A percentile compares a stretch with the other conserved stretches of the same genome.
Evolutionary conservation across 1,140 invertebrate species (phyloP).

Genomic region (Philaenus spumarius): DNA sequence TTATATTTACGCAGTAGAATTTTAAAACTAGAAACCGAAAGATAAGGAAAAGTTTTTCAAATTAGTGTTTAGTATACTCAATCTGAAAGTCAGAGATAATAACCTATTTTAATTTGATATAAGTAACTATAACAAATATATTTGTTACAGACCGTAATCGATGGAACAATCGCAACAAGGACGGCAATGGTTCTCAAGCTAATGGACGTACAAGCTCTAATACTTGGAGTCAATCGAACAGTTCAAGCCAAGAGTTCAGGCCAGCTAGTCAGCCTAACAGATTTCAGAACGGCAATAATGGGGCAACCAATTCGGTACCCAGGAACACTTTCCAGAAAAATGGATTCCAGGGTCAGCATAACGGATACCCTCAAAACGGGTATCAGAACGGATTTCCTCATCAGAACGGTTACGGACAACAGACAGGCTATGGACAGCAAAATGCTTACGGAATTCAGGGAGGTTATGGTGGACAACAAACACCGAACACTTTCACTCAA

Average conservation of each 20-base stretch:
- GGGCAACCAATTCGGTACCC: not conserved
- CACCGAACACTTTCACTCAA: slow-evolving; percentile 17
- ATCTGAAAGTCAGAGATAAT: no score
- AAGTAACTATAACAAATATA: not conserved
- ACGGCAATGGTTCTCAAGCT: not conserved
- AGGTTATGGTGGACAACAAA: slow-evolving; percentile 24
- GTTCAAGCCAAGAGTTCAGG: slow-evolving; percentile 3
- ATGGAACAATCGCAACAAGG: slow-evolving; percentile 22
- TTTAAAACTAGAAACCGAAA: no score
- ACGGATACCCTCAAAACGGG: not conserved
- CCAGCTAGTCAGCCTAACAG: slow-evolving; percentile 5
- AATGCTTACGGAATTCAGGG: slow-evolving; percentile 24
- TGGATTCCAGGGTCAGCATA: slow-evolving; percentile 1
- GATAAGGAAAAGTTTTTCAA: no score
- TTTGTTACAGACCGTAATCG: slow-evolving; percentile 20
- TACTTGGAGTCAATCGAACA: slow-evolving; percentile 14
- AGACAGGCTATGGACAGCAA: not conserved
- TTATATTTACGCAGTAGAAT: no score
- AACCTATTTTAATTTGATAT: no score
- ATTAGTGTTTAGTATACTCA: no score
- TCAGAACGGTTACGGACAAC: slow-evolving; percentile 33
- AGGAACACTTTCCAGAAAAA: slow-evolving; percentile 9
- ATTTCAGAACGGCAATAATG: not conserved
- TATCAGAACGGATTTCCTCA: slow-evolving; percentile 31
- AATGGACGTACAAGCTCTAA: slow-evolving; percentile 2